Base-by-base conservation (phyloP, 1,140 invertebrate genomes). In the Teleopsis dalmanni region DNA sequence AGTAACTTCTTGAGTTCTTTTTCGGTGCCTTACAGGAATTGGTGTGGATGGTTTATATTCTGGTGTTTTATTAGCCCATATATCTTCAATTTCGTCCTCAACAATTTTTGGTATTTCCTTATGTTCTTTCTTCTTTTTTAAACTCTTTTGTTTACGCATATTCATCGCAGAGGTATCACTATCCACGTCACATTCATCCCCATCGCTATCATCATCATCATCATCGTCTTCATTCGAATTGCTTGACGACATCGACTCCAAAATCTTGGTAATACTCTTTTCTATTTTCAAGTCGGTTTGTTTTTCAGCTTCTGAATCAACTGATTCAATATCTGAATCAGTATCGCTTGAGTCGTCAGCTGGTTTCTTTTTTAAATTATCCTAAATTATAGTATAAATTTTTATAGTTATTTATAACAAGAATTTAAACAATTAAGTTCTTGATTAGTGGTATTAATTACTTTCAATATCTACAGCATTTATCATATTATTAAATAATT, bases 241-340 rank as follows among this genome's bases (percentile, higher is more conserved):
- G 31, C 64, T 66, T 0, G 59, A 65, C 2, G 64, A 67, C 5
- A 55, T 56, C 53, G 56, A 55, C 16, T 64, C 55, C n/a, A 67
- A 27, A n/a, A n/a, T n/a, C n/a, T n/a, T n/a, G n/a, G n/a, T n/a
- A n/a, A n/a, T n/a, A n/a, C n/a, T n/a, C n/a, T n/a, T n/a, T n/a
- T 7, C 49, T 46, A 14, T 29, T 18, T 34, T 49, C n/a, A 36
- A 33, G 35, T 54, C 50, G 16, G 54, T 55, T 7, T 43, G 25
- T 1, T 54, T 25, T 26, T 47, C 59, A 6, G 50, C 40, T 9
- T 61, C 50, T 14, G 57, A 60, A 33, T 51, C 57, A 29, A 47
- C 57, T 0, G 61, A 66, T 43, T 67, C 64, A 8, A 59, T 67
- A 26, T 61, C 67, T 18, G 61, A 64, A 47, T 67, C 64, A 25